Evolutionary conservation across 2,797 vertebrate species (phyloP).

Genomic region (Sebastes hubbsi): DNA sequence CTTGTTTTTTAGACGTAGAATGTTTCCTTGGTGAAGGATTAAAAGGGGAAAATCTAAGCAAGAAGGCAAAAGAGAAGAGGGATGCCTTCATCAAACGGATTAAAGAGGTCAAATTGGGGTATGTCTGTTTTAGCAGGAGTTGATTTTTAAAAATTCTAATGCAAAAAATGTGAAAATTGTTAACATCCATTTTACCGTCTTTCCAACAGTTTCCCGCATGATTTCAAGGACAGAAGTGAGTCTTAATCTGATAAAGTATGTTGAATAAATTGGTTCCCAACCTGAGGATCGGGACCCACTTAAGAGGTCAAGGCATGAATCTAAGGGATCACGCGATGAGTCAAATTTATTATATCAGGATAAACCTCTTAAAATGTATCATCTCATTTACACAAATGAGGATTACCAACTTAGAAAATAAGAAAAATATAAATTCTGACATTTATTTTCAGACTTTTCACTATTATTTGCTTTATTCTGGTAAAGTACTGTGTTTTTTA

Average conservation of each 20-base stretch:
- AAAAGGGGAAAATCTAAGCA: slow-evolving; percentile 93
- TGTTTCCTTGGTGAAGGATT: slow-evolving; percentile 86
- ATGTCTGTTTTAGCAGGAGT: slow-evolving; percentile 34
- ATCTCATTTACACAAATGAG: not conserved
- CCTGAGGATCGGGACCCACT: not conserved
- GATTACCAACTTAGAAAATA: not conserved
- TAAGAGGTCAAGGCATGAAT: not conserved
- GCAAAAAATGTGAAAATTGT: not conserved
- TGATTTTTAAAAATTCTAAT: not conserved
- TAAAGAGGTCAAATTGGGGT: slow-evolving; percentile 90
- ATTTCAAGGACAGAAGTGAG: slow-evolving; percentile 91
- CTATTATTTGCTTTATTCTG: not conserved
- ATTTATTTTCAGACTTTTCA: not conserved
- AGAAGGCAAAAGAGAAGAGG: slow-evolving; percentile 92
- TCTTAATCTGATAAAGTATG: not conserved
- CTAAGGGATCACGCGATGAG: not conserved
- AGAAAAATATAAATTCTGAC: not conserved
- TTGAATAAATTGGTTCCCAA: not conserved
- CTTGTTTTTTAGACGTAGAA: slow-evolving; percentile 85
- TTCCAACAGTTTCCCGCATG: slow-evolving; percentile 87
- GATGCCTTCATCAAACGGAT: slow-evolving; percentile 91
- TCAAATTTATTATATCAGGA: not conserved
- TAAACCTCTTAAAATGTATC: not conserved
- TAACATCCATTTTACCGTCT: slow-evolving; percentile 36
- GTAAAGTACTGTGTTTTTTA: not conserved